phyloP scores from a whole-genome alignment of 2,888 invertebrate species.

The Callyntrura sp. region DNA sequence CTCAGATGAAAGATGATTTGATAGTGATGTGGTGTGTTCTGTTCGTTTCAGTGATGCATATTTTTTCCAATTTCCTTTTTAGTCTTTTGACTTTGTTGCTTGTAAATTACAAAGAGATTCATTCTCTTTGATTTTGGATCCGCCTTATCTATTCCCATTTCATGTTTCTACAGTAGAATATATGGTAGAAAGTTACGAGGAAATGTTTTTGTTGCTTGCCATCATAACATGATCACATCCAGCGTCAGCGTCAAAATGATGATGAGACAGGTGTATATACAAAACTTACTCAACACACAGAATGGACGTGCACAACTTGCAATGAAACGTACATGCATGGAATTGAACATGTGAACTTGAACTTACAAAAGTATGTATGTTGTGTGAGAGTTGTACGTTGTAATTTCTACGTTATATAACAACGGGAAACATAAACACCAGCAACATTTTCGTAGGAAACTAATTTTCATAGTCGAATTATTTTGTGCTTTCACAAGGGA shows the following conservation, averaged over 20 bases:
- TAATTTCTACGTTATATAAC: too few species aligned
- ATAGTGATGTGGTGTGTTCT: neutral
- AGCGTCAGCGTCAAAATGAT: neutral
- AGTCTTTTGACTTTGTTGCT: neutral
- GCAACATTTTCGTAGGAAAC: too few species aligned
- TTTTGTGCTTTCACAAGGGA: too few species aligned
- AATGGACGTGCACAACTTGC: too few species aligned
- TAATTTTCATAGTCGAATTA: too few species aligned
- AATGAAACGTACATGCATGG: too few species aligned
- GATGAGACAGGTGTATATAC: too few species aligned
- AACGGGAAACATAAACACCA: too few species aligned
- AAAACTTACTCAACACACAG: too few species aligned
- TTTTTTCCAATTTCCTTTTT: conserved; percentile 9
- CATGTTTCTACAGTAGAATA: conserved; percentile 1
- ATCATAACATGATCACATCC: neutral
- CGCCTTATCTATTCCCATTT: neutral
- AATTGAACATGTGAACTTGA: too few species aligned
- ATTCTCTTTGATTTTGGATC: neutral
- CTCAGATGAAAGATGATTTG: neutral
- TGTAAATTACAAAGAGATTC: conserved; percentile 15
- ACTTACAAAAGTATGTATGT: too few species aligned
- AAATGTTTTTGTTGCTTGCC: conserved; percentile 15
- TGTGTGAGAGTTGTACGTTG: too few species aligned
- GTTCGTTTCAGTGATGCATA: neutral
- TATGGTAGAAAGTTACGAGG: conserved; percentile 5